A percentile compares a stretch with the other conserved stretches of the same genome.
These are phyloP conservation scores for Lycaena phlaeas DNA, from an alignment of 2,888 invertebrate genomes.

Conservation along the genomic window DNA sequence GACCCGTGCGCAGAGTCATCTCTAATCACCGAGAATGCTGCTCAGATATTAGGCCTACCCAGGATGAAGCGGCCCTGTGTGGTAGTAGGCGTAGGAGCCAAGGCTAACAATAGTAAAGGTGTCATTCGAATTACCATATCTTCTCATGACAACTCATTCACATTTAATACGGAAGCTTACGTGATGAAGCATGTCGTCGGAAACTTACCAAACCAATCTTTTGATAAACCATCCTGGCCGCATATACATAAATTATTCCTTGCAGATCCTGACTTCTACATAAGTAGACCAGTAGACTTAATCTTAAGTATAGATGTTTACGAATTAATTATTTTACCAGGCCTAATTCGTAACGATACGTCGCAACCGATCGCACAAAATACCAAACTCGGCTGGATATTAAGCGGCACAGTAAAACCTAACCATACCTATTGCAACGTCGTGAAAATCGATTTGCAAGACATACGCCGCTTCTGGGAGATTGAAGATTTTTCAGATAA, in stretches of 20 bases:
- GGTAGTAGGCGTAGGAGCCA: neutral
- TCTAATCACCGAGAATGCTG: constrained; percentile 1
- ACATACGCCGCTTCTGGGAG: too few relatives aligned
- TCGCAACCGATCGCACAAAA: constrained; percentile 9
- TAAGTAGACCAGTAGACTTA: neutral
- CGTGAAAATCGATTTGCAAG: neutral
- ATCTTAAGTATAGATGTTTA: constrained; percentile 2
- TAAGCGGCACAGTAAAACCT: constrained; percentile 4
- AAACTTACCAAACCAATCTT: constrained; percentile 2
- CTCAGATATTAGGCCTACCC: neutral
- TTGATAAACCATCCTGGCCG: constrained; percentile 9
- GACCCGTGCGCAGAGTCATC: neutral
- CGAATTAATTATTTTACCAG: neutral
- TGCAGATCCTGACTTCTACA: constrained; percentile 6
- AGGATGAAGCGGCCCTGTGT: neutral
- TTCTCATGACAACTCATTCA: constrained; percentile 1
- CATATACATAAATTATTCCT: constrained; percentile 1
- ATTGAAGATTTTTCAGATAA: too few relatives aligned
- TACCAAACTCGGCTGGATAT: constrained; percentile 7
- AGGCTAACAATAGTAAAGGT: constrained; percentile 7
- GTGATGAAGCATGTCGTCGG: constrained; percentile 5
- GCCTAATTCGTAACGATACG: neutral
- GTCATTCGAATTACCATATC: constrained; percentile 4
- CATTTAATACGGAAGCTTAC: constrained; percentile 2
- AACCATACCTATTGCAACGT: constrained; percentile 3